Evolutionary conservation across 2,113 vertebrate genomes (phyloP).

Genomic region (Notechis scutatus): DNA sequence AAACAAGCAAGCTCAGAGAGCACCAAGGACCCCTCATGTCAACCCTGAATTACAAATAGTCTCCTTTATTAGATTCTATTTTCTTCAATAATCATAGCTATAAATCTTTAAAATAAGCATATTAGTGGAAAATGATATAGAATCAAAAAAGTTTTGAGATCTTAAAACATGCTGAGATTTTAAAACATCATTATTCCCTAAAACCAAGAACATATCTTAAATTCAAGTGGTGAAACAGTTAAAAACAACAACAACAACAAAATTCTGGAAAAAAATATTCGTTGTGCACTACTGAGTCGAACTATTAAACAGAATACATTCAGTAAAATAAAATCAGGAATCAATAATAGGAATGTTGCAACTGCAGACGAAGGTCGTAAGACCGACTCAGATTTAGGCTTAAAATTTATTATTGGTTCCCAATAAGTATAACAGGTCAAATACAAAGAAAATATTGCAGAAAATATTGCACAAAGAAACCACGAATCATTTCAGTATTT

Average conservation of each 20-base stretch:
- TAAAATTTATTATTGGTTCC: neutral
- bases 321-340: neutral
- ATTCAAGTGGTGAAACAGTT: neutral
- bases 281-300: neutral
- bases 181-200: neutral
- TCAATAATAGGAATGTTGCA: neutral
- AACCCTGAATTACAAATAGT: too few relatives aligned
- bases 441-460: neutral
- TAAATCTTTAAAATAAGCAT: neutral
- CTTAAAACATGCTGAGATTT: neutral
- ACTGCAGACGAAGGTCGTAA: neutral
- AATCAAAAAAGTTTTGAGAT: neutral
- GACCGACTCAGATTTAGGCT: neutral
- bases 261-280: neutral
- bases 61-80: neutral
- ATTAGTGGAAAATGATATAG: neutral
- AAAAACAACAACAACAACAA: neutral
- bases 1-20: too few relatives aligned
- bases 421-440: neutral
- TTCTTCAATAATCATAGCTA: neutral
- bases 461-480: neutral
- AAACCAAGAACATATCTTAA: neutral
- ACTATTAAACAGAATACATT: neutral
- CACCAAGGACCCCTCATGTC: too few relatives aligned
- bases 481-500: neutral